Evolutionary conservation across 2,888 invertebrate genomes (phyloP), one percentile per base, ranked within the genome.

Genomic region (Eupithecia dodoneata): DNA sequence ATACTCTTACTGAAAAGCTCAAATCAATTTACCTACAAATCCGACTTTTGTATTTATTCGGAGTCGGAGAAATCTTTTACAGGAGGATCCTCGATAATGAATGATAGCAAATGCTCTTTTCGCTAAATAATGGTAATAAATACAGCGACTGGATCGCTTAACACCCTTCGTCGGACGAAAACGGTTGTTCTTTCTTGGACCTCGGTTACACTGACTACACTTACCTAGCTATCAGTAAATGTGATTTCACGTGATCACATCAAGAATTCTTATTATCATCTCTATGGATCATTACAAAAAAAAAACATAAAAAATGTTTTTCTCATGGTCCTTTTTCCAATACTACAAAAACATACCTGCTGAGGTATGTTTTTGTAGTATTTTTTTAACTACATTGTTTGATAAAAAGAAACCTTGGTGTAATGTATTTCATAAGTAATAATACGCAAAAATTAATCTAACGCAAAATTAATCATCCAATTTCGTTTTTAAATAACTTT

Each of bases 51-150:
- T 80, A 83, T 82, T 82, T 86, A 84, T 84, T 85, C 81, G 76
- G 76, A 79, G 79, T 79, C 77, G 73, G 81, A 80, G 81, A 83
- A 80, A 81, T 83, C 87, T 87, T 87, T 91, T 89, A 89, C 86
- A 85, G 83, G 81, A 79, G 80, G 83, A 78, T 78, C 76, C 76
- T 81, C 85, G 88, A 89, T 94, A 94, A 94, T 93, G 92, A 93
- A 94, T 91, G 93, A 92, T 91, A 90, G 87, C 88, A 90, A 90
- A 91, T 90, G 91, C 92, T 91, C 90, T 88, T 92, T 92, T 89
- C 88, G 85, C 93, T 94, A 94, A 94, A 94, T 91, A 94, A 94
- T 94, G 94, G 93, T 94, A 94, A 94, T 94, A 93, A 93, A 94
- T 94, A 94, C 94, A 93, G 93, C 85, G 92, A 93, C 91, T 91